Evolutionary conservation across 2,888 invertebrate genomes (phyloP).

Genomic region (Apodemia zela): DNA sequence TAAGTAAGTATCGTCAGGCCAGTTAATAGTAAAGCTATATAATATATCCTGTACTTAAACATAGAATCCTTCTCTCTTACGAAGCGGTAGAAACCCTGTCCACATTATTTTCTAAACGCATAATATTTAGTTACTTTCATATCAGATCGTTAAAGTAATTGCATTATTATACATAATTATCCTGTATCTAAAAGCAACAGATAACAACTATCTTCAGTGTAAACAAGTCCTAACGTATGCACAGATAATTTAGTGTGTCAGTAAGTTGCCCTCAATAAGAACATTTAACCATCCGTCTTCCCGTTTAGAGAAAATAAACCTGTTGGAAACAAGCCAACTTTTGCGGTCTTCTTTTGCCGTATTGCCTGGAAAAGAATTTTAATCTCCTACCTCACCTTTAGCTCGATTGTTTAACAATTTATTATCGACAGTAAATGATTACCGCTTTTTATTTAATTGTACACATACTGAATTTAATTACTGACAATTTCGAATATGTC

Average conservation of each 20-base stretch:
- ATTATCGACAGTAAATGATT: slow-evolving; percentile 32
- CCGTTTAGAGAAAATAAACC: slow-evolving; percentile 49
- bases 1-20: too few species aligned
- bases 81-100: too few species aligned
- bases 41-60: too few species aligned
- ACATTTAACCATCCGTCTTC: slow-evolving; percentile 51
- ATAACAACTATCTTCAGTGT: slow-evolving; percentile 10
- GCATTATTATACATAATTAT: slow-evolving; percentile 13
- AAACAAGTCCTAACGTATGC: slow-evolving; percentile 16
- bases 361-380: slow-evolving; percentile 54
- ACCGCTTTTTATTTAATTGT: slow-evolving; percentile 30
- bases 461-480: slow-evolving; percentile 5
- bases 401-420: slow-evolving; percentile 38
- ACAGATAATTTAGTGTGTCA: slow-evolving; percentile 38
- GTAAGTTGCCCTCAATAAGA: slow-evolving; percentile 57
- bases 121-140: too few species aligned
- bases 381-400: slow-evolving; percentile 46
- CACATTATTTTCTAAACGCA: too few species aligned
- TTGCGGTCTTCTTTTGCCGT: slow-evolving; percentile 46
- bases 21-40: too few species aligned
- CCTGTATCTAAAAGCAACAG: slow-evolving; percentile 6
- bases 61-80: too few species aligned
- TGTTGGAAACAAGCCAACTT: slow-evolving; percentile 56
- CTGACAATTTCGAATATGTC: not conserved
- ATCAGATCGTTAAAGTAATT: slow-evolving; percentile 8